Evolutionary conservation across 2,888 invertebrate species (phyloP).

Genomic region (Crioceris asparagi): DNA sequence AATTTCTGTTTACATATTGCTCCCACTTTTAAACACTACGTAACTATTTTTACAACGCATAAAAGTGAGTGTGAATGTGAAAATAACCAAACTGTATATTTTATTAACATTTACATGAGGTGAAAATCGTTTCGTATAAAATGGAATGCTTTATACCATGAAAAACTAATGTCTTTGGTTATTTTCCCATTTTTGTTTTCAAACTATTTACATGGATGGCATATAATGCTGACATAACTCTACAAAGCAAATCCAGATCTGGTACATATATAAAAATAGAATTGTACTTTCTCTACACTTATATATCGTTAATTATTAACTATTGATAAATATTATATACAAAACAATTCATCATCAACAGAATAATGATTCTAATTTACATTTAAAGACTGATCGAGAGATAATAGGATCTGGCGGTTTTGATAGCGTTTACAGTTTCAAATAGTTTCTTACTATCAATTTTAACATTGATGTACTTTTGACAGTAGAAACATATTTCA

Average conservation of each 20-base stretch:
- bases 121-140: constrained; percentile 26
- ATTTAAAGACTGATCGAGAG: no score
- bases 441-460: no score
- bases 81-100: constrained; percentile 31
- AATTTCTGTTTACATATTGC: constrained; percentile 31
- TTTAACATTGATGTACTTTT: no score
- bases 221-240: constrained; percentile 34
- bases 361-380: no score
- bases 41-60: constrained; percentile 25
- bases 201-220: constrained; percentile 31
- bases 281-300: constrained; percentile 8
- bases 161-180: constrained; percentile 26
- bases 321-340: neutral
- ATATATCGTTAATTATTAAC: neutral
- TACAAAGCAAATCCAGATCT: constrained; percentile 29
- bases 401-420: no score
- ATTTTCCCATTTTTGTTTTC: constrained; percentile 30
- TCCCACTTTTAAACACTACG: constrained; percentile 27
- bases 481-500: no score
- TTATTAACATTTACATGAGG: constrained; percentile 16
- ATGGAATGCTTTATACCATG: constrained; percentile 35
- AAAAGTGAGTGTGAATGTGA: constrained; percentile 30
- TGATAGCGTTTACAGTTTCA: no score
- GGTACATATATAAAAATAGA: constrained; percentile 21
- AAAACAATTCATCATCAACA: no score